Percentiles rank a stretch among this genome's conserved stretches.
These are phyloP conservation scores for Tubulanus polymorphus DNA, from an alignment of 2,888 invertebrate genomes.

Conservation along the genomic window DNA sequence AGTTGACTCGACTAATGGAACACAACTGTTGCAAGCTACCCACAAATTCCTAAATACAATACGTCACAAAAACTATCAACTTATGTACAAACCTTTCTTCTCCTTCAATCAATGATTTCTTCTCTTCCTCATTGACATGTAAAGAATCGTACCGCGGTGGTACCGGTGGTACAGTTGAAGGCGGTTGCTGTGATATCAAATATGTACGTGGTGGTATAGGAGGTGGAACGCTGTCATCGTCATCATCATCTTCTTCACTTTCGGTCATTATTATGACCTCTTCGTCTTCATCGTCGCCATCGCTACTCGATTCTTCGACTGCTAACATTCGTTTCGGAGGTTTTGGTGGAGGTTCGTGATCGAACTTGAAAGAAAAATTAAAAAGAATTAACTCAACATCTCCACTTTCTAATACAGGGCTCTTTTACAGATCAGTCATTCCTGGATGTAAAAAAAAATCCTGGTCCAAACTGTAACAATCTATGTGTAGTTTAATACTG, in stretches of 20 bases:
- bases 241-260: constrained; percentile 1
- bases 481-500: too few relatives aligned
- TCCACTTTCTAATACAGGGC: too few relatives aligned
- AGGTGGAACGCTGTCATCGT: constrained; percentile 9
- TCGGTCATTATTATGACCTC: background rate
- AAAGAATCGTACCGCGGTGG: background rate
- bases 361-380: background rate
- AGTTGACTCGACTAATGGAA: too few relatives aligned
- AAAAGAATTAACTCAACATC: background rate
- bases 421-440: too few relatives aligned
- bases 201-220: constrained; percentile 12
- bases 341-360: background rate
- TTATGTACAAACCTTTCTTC: too few relatives aligned
- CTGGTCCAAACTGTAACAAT: too few relatives aligned
- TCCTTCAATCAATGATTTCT: constrained; percentile 2
- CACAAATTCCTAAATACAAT: too few relatives aligned
- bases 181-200: background rate
- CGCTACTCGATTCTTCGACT: constrained; percentile 1
- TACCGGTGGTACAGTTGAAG: background rate
- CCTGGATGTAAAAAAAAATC: too few relatives aligned
- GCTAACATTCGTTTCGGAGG: too few relatives aligned
- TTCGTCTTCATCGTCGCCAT: constrained; percentile 3
- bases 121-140: constrained; percentile 8
- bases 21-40: too few relatives aligned
- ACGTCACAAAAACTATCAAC: too few relatives aligned